phyloP scores from a whole-genome alignment of 2,797 vertebrate species.

The Eospalax fontanierii region DNA sequence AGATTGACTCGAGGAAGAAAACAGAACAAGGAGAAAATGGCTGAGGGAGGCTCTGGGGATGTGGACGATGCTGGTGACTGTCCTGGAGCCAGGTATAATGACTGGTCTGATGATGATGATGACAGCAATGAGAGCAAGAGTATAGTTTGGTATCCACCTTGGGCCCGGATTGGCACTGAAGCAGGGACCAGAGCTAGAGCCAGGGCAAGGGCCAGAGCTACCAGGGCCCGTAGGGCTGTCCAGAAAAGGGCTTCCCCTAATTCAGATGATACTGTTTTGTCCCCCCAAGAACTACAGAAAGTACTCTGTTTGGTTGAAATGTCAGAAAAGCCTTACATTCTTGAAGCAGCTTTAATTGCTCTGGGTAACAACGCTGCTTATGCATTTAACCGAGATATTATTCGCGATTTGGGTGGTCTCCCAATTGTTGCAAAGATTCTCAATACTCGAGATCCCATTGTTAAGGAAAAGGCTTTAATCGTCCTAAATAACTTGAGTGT shows the following conservation, averaged over 20 bases:
- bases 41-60: conserved; percentile 77
- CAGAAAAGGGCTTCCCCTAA: conserved; percentile 85
- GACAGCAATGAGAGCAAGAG: conserved; percentile 82
- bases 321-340: conserved; percentile 86
- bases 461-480: conserved; percentile 95
- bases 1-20: conserved; percentile 81
- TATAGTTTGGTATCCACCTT: conserved; percentile 85
- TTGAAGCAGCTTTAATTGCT: conserved; percentile 86
- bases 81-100: conserved; percentile 81
- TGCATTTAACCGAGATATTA: conserved; percentile 91
- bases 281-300: conserved; percentile 84
- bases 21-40: conserved; percentile 84
- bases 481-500: conserved; percentile 97
- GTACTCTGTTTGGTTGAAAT: conserved; percentile 85
- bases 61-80: conserved; percentile 81
- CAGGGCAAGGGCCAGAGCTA: conserved; percentile 84
- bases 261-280: conserved; percentile 84
- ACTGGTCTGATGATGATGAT: conserved; percentile 84
- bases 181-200: conserved; percentile 84
- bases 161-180: conserved; percentile 85
- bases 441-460: conserved; percentile 90
- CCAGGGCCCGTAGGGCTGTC: conserved; percentile 79
- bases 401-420: conserved; percentile 95
- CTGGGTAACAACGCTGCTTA: conserved; percentile 85
- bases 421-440: conserved; percentile 93